Evolutionary conservation across 2,113 vertebrate genomes (phyloP), one percentile per base, ranked within the genome.

Genomic region (Stegostoma tigrinum): DNA sequence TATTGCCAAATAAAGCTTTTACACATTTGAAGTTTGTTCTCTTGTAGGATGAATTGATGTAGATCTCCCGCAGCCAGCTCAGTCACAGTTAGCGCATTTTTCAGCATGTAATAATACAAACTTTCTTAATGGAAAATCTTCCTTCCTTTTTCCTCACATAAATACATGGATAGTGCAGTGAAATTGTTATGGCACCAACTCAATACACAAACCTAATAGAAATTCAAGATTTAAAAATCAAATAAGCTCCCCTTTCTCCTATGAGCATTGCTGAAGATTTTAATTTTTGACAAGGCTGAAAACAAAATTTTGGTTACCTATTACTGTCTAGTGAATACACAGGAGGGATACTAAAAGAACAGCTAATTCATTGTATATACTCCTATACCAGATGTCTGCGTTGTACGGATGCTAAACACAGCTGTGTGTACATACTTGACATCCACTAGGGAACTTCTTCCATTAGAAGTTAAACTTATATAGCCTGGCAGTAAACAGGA

Each of bases 371-470:
- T 48, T 94, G 67, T 48, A 42, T 48, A 94, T 21, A 21, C 93
- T 45, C 38, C 42, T 45, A 70, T 23, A 94, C 7, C 67, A 70
- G 66, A 94, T 94, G 93, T 38, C 14, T 24, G 17, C 12, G 3
- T 30, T 94, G 67, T 94, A 38, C 67, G 27, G 93, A 70, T 68
- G 70, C 64, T 94, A 94, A 94, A 94, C 45, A 94, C 93, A 94
- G 42, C 66, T 94, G n/a, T 8, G 42, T 94, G 93, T 94, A 94
- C 38, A 94, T 7, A 72, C 23, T 94, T 45, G 66, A 23, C 93
- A 94, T 45, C 38, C 23, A 94, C 8, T 66, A 70, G 67, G 24
- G 21, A 94, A 52, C 23, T 45, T 94, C 19, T 15, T 24, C 42
- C 67, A 94, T 48, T 42, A 45, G 45, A 42, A 91, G n/a, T 30